Base-by-base conservation (phyloP, 1,140 invertebrate species). In the Ceratina calcarata region DNA sequence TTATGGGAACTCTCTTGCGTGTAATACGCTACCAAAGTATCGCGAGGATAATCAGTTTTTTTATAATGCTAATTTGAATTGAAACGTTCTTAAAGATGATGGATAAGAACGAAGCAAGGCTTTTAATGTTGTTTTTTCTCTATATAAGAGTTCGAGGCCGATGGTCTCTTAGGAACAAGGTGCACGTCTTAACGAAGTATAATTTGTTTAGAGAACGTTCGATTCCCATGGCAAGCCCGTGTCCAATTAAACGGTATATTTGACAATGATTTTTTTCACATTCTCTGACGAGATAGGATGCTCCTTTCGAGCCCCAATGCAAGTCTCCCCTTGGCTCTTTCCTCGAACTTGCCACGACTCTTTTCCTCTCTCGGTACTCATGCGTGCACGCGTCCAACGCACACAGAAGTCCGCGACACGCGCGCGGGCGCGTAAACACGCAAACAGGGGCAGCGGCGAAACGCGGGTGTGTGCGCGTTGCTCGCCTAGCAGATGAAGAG, bases 401-500 rank as follows among this genome's bases (percentile, higher is more conserved):
- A 66, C 45, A 37, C 22, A 75, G 61, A 53, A 13, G 15, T 15
- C 65, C 0, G 8, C 22, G 15, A 18, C 61, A 55, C 53, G 53
- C 18, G 18, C 27, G 27, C 27, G 10, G 37, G 37, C 8, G n/a
- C 18, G 6, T 7, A 49, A 13, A 27, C 16, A 12, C 49, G 3
- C 22, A 49, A 45, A 66, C n/a, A 22, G 53, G 32, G 4, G 16
- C 13, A 51, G 20, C 16, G 15, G 65, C 67, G 51, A 58, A 69
- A 32, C n/a, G 37, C 51, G 61, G 72, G 37, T 22, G 57, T 27
- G 65, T 58, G 71, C 62, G 77, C 65, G 76, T 66, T 37, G 51
- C 71, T 67, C 24, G 45, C 55, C 45, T 68, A 65, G 53, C 82
- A 76, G 72, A 64, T 82, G 16, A 60, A 82, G 53, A 70, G 72